A percentile compares a stretch with the other conserved stretches of the same genome.
Evolutionary conservation across 2,797 vertebrate genomes (phyloP).

Genomic region (Pangasius krempfi): DNA sequence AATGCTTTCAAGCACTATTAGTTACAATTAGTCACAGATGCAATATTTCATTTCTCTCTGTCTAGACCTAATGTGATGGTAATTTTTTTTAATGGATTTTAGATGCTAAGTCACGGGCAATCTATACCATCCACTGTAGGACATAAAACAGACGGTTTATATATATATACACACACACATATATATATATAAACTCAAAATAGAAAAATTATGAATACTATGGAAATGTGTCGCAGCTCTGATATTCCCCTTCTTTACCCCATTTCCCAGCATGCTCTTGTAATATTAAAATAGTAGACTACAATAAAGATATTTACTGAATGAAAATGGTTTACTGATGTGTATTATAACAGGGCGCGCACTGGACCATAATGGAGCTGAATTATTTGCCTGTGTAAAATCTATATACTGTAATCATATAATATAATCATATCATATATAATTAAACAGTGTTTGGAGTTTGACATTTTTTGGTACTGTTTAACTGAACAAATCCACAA

Average conservation of each 20-base stretch:
- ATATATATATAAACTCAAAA: no score
- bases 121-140: background rate
- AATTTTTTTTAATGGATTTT: background rate
- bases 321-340: background rate
- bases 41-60: conserved; percentile 9
- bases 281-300: background rate
- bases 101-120: background rate
- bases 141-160: background rate
- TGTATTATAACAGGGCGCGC: background rate
- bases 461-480: background rate
- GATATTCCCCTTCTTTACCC: no score
- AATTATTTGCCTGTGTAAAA: background rate
- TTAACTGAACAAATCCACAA: background rate
- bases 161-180: no score
- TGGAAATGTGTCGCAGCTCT: background rate
- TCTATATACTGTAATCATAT: background rate
- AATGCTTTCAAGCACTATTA: conserved; percentile 18
- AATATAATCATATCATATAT: background rate
- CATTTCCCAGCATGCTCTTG: background rate
- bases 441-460: background rate
- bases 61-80: background rate
- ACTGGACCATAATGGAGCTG: background rate
- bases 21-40: conserved; percentile 27
- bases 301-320: no score
- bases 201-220: no score